phyloP scores from a whole-genome alignment of 2,113 vertebrate genomes.

The Bothrops jararaca region DNA sequence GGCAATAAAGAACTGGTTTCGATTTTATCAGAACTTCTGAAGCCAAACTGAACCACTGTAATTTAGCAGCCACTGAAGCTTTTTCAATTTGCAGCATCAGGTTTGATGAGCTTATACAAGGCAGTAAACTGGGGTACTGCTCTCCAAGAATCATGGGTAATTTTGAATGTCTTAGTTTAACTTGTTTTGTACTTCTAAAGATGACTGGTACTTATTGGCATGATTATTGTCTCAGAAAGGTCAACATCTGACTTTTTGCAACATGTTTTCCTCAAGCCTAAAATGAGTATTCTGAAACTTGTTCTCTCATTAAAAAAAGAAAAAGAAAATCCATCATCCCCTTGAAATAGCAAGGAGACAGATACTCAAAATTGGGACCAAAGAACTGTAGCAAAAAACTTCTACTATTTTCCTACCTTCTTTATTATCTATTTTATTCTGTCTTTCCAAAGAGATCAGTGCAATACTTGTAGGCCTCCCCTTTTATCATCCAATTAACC shows the following conservation, averaged over 20 bases:
- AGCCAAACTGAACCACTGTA: no score
- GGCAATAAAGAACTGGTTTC: no score
- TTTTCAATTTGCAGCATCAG: no score
- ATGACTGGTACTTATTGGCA: constrained; percentile 43
- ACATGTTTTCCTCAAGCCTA: constrained; percentile 24
- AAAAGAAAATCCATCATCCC: constrained; percentile 39
- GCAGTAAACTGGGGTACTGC: no score
- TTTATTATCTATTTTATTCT: not conserved
- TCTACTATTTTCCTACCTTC: not conserved
- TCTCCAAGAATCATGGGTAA: constrained; percentile 33
- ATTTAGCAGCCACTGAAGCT: no score
- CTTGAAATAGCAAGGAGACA: constrained; percentile 22
- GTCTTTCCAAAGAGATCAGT: not conserved
- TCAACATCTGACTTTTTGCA: constrained; percentile 43
- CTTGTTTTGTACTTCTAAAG: constrained; percentile 24
- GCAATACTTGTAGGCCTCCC: not conserved
- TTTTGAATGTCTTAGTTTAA: constrained; percentile 33
- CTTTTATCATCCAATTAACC: not conserved
- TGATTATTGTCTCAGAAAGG: constrained; percentile 51
- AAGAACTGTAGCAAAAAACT: not conserved
- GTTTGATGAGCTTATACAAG: no score
- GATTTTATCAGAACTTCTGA: no score
- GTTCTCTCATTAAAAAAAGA: constrained; percentile 10
- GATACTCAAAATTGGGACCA: not conserved
- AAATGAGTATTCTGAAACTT: constrained; percentile 13